These are phyloP conservation scores for Eriocheir sinensis DNA, from an alignment of 1,140 invertebrate species.

Conservation along the genomic window DNA sequence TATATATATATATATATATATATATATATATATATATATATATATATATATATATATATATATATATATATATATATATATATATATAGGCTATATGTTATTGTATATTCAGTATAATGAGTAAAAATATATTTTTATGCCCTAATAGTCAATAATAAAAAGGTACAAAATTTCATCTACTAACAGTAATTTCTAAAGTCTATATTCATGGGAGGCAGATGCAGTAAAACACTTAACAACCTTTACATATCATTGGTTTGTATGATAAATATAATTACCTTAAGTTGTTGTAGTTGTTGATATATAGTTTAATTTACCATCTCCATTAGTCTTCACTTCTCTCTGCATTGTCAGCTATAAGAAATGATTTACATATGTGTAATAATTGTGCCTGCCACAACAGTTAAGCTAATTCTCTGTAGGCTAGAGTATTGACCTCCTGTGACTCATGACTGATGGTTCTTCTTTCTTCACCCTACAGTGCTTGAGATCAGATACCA, in stretches of 20 bases:
- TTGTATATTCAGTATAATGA: background rate
- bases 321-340: background rate
- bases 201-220: background rate
- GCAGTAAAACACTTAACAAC: too few species aligned
- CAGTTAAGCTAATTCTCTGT: background rate
- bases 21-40: too few species aligned
- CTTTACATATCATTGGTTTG: background rate
- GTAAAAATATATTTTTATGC: background rate
- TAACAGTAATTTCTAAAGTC: background rate
- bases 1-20: too few species aligned
- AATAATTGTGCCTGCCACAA: background rate
- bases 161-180: background rate
- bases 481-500: constrained; percentile 58
- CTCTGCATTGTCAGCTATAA: background rate
- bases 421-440: background rate
- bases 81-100: too few species aligned
- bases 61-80: too few species aligned
- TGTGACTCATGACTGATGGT: constrained; percentile 29
- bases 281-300: too few species aligned
- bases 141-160: background rate
- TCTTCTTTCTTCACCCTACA: constrained; percentile 64
- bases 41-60: too few species aligned
- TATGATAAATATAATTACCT: too few species aligned
- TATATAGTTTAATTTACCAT: background rate
- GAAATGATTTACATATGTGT: background rate